These are phyloP conservation scores for Calosoma granatense DNA, from an alignment of 1,140 invertebrate genomes.

Conservation along the genomic window DNA sequence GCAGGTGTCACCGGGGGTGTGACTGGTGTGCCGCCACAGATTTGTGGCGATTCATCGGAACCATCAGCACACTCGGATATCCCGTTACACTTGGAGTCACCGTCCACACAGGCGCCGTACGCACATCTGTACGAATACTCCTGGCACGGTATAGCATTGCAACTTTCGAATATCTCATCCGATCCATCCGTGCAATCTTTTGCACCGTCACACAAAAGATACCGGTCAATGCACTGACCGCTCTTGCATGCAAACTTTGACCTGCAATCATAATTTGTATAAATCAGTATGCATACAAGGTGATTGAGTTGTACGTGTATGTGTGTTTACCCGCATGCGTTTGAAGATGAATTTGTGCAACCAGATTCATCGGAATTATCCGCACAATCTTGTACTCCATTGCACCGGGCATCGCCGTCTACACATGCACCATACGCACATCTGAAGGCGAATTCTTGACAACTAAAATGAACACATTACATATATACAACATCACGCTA, in stretches of 20 bases:
- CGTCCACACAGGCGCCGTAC: constrained; percentile 49
- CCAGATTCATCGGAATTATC: constrained; percentile 45
- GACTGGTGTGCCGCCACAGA: neutral
- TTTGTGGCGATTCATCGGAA: constrained; percentile 49
- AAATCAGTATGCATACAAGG: constrained; percentile 12
- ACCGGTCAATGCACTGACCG: constrained; percentile 43
- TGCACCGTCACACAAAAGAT: constrained; percentile 38
- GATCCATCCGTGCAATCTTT: constrained; percentile 48
- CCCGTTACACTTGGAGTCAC: constrained; percentile 44
- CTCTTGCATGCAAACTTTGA: constrained; percentile 42
- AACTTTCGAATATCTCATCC: constrained; percentile 45
- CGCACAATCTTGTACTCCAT: constrained; percentile 44
- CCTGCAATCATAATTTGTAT: too few species aligned
- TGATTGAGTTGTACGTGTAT: neutral
- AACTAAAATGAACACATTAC: constrained; percentile 11
- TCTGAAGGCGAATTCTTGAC: constrained; percentile 32
- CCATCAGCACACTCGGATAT: constrained; percentile 51
- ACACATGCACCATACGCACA: constrained; percentile 47
- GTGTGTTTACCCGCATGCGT: constrained; percentile 10
- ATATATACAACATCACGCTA: too few species aligned
- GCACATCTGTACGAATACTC: constrained; percentile 39
- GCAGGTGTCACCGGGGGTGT: neutral
- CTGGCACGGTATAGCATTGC: constrained; percentile 19
- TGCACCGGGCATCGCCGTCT: constrained; percentile 37
- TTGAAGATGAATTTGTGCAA: constrained; percentile 19